Base-by-base conservation (phyloP, 2,888 invertebrate genomes). In the Alviniconcha strummeri region DNA sequence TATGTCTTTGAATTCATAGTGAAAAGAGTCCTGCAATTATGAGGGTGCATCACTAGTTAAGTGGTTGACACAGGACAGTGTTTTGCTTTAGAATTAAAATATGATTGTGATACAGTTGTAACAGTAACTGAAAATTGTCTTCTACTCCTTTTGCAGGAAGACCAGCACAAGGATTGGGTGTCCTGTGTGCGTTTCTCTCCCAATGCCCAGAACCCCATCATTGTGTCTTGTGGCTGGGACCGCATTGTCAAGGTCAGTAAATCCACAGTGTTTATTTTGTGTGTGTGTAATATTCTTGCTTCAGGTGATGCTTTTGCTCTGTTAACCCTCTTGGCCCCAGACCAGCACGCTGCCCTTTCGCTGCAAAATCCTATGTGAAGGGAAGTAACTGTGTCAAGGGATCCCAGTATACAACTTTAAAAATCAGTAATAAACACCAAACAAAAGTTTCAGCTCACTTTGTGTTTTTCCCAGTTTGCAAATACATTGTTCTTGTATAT, bases 201-300 rank as follows among this genome's bases (percentile, higher is more conserved):
- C 56, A 99, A 99, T 94, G 98, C 98, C 93, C 96, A 97, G 86
- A 99, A 99, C 94, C 99, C 99, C 83, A 98, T 99, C 93, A 99
- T 99, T 93, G 99, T 99, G 0, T 99, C 98, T 80, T 97, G 97
- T 94, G 99, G 99, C 89, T 99, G 99, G 99, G 99, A 99, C 95
- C 97, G 97, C 92, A 96, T 97, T 92, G 98, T 99, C 85, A 98
- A 98, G 96, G 97, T 97, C 93, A 89, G 88, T 80, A 56, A 57
- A 6, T 55, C 11, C 5, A 13, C 9, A 64, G 15, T 64, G 64
- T 15, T 36, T 36, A 36, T 36, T 36, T 36, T 36, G 36, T 36
- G 36, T 36, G 15, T 1, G 17, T 71, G n/a, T 5, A n/a, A 71
- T 71, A 19, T 71, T n/a, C 9, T 19, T 19, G 6, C 5, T 71